Base-by-base conservation (phyloP, 1,140 invertebrate genomes). In the Centruroides vittatus region DNA sequence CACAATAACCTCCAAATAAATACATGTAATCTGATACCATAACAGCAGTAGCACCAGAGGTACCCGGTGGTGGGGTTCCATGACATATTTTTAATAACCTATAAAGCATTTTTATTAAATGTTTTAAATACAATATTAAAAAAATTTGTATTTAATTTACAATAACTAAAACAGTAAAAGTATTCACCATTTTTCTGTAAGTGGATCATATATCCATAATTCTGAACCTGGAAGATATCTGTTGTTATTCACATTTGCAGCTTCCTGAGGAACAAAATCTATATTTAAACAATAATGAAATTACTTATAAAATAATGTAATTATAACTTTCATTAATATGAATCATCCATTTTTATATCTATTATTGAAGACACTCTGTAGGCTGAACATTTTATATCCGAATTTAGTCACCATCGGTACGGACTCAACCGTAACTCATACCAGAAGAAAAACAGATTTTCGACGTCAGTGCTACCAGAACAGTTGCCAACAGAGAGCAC, bases 1-100 rank as follows among this genome's bases (percentile, higher is more conserved):
- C 50, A 13, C 60, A 66, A 60, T 71, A 69, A 60, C 77, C 77
- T 67, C 74, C 75, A 69, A 76, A 73, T 46, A 78, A 67, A 61
- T 77, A 78, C 41, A 77, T 62, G 56, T 66, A 63, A 54, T 73
- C 67, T 23, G 70, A 69, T 47, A 71, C 58, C 1, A 78, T 51
- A 52, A 71, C 64, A 41, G 67, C 73, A 55, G 66, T 66, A n/a
- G 72, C 70, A 5, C 76, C 76, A 13, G 75, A 76, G 36, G 69
- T 72, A 10, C 69, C 67, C 6, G 66, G 66, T 11, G 76, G 76
- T 13, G 60, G 36, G n/a, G 58, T 36, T 8, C 68, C 65, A 1
- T 8, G 53, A 34, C 65, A 66, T 54, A 57, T 58, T 51, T 65
- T 64, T 11, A 47, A 48, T 8, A 52, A 64, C 71, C 70, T 72